Percentiles rank a stretch among this genome's conserved stretches.
phyloP scores from a whole-genome alignment of 1,140 invertebrate species.

The Campoletis sonorensis region DNA sequence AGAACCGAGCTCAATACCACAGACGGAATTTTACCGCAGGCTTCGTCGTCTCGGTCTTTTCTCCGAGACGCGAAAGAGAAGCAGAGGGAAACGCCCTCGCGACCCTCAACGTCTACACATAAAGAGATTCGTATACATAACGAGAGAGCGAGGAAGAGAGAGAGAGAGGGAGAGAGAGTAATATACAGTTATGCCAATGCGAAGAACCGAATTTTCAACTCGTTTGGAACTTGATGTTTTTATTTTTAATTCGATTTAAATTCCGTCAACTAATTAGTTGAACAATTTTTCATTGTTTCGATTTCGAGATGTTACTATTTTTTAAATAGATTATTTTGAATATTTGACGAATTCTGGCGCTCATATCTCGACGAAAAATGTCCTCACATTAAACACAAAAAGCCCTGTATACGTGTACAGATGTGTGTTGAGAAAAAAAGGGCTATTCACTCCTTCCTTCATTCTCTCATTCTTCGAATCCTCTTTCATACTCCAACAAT shows the following conservation, averaged over 20 bases:
- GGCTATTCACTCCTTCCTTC: background rate
- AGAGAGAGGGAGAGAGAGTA: background rate
- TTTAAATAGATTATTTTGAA: background rate
- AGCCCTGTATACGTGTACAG: background rate
- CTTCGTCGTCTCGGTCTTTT: conserved; percentile 5
- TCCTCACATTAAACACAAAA: background rate
- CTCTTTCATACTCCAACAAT: conserved; percentile 34
- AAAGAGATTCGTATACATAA: background rate
- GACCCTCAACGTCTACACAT: background rate
- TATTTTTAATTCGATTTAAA: no score
- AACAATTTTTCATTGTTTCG: no score
- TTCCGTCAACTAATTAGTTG: no score
- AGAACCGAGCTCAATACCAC: background rate
- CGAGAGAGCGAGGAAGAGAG: background rate
- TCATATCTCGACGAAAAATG: background rate
- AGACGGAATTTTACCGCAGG: conserved; percentile 9
- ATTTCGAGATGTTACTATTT: no score
- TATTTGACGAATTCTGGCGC: no score
- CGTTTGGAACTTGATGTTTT: no score
- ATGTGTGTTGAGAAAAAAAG: background rate
- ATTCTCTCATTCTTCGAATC: conserved; percentile 27
- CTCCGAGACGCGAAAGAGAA: conserved; percentile 3
- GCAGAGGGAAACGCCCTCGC: conserved; percentile 17
- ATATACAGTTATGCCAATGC: no score
- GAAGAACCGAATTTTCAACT: no score